A percentile compares a stretch with the other conserved stretches of the same genome.
phyloP scores from a whole-genome alignment of 2,888 invertebrate species.

The Myopa testacea region DNA sequence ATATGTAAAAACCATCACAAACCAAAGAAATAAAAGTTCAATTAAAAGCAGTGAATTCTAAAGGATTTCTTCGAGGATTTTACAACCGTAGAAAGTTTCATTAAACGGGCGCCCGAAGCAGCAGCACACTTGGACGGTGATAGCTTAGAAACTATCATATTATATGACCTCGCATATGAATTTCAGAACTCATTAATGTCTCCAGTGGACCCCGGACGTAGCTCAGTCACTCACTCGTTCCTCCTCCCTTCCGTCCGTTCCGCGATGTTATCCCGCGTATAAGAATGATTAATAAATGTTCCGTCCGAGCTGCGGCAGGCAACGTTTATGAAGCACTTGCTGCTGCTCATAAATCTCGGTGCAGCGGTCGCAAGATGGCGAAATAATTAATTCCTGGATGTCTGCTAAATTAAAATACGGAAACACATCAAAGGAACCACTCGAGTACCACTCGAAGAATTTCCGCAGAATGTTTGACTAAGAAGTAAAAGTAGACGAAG shows the following conservation, averaged over 20 bases:
- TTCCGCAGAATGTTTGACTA: conserved; percentile 1
- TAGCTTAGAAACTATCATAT: not conserved
- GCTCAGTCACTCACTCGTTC: not conserved
- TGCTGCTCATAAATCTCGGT: conserved; percentile 30
- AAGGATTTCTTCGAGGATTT: not conserved
- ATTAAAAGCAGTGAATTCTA: not conserved
- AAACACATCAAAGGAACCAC: not conserved
- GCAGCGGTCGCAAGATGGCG: not conserved
- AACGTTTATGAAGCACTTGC: not conserved
- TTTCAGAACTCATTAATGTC: not conserved
- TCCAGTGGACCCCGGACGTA: not conserved
- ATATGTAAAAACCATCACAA: not conserved
- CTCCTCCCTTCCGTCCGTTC: no score
- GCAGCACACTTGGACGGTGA: not conserved
- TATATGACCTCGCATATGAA: conserved; percentile 3
- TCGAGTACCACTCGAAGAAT: not conserved
- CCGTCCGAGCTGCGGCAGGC: not conserved
- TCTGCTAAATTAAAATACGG: conserved; percentile 6
- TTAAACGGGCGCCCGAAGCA: not conserved
- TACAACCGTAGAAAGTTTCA: not conserved
- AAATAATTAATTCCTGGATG: conserved; percentile 29
- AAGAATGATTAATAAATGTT: not conserved
- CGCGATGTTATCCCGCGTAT: not conserved
- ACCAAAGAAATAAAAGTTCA: not conserved
- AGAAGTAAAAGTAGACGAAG: conserved; percentile 12